Evolutionary conservation across 2,888 invertebrate species (phyloP).

Genomic region (Clusia tigrina): DNA sequence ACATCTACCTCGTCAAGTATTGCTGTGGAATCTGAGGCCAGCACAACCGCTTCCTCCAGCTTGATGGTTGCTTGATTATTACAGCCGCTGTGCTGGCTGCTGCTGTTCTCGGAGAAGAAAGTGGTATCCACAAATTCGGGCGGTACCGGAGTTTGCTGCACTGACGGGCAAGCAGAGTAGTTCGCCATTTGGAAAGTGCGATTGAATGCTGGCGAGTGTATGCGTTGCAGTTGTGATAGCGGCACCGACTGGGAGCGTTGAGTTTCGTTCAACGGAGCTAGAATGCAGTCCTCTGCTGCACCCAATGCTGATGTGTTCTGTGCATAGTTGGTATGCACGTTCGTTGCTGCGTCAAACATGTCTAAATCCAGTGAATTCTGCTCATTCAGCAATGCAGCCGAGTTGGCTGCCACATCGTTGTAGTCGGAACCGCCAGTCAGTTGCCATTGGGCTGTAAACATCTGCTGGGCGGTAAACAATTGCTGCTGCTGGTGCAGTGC

Average conservation of each 20-base stretch:
- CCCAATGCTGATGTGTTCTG: constrained; percentile 14
- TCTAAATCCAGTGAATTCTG: constrained; percentile 60
- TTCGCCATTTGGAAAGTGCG: constrained; percentile 41
- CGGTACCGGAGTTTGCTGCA: constrained; percentile 75
- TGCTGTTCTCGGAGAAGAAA: constrained; percentile 55
- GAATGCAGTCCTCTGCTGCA: constrained; percentile 37
- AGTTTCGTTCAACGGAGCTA: constrained; percentile 41
- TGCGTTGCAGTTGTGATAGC: constrained; percentile 62
- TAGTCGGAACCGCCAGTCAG: constrained; percentile 31
- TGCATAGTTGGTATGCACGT: constrained; percentile 16
- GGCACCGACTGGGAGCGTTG: constrained; percentile 83
- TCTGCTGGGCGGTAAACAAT: constrained; percentile 35
- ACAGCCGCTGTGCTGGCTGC: constrained; percentile 45
- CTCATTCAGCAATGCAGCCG: constrained; percentile 56
- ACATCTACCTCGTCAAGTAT: constrained; percentile 52
- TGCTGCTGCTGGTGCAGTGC: constrained; percentile 51
- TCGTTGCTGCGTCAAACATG: constrained; percentile 44
- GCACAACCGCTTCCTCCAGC: constrained; percentile 41
- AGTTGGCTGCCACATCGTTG: constrained; percentile 51
- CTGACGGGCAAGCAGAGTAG: constrained; percentile 70
- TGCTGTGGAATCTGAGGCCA: constrained; percentile 42
- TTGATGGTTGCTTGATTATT: constrained; percentile 36
- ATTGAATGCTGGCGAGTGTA: constrained; percentile 55
- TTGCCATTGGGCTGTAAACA: constrained; percentile 3
- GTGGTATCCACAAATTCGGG: constrained; percentile 73